phyloP scores from a whole-genome alignment of 2,113 vertebrate species.

The Larimichthys crocea region DNA sequence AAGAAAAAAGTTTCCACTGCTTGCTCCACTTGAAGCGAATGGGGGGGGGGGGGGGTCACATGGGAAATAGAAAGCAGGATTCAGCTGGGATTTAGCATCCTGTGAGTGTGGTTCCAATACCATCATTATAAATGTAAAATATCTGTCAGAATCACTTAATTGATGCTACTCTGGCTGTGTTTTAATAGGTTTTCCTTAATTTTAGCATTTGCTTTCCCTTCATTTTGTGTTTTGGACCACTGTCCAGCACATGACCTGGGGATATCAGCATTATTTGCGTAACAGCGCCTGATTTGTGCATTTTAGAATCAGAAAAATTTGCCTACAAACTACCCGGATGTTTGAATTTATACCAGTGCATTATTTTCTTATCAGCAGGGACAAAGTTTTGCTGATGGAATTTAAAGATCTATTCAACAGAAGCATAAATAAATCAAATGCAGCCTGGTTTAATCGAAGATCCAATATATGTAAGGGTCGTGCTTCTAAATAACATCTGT shows the following conservation, averaged over 20 bases:
- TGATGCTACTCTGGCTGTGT: not conserved
- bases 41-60: not conserved
- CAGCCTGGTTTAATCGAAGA: not conserved
- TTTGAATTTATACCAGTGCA: not conserved
- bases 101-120: rapidly evolving
- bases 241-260: not conserved
- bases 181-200: not conserved
- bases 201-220: not conserved
- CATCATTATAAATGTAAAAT: not conserved
- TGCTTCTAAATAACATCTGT: not conserved
- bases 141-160: not conserved
- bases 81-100: not conserved
- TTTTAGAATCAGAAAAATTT: not conserved
- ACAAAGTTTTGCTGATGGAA: not conserved
- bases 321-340: not conserved
- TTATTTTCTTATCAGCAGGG: no score
- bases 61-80: not conserved
- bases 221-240: not conserved
- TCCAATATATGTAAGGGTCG: not conserved
- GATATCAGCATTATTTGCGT: not conserved
- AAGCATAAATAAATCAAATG: not conserved
- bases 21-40: no score
- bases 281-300: not conserved
- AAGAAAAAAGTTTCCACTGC: not conserved
- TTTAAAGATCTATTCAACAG: rapidly evolving